Evolutionary conservation across 2,113 vertebrate species (phyloP).

Genomic region (Hepsetus odoe): DNA sequence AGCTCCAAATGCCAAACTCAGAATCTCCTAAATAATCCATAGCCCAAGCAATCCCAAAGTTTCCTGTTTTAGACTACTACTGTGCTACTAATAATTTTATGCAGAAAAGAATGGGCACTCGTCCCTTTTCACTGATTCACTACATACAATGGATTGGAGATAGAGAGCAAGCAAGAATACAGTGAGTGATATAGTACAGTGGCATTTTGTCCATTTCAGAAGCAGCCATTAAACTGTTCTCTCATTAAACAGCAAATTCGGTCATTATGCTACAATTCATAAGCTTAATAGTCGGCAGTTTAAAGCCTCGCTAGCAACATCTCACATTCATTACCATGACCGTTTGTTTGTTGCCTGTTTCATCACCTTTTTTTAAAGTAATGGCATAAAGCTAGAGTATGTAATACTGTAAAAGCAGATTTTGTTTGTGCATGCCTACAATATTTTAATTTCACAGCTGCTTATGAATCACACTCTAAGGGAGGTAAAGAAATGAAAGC

Average conservation of each 20-base stretch:
- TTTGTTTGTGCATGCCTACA: constrained; percentile 44
- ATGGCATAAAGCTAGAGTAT: constrained; percentile 25
- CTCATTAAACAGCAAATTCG: constrained; percentile 44
- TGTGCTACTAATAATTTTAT: too few relatives aligned
- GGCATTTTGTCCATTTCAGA: constrained; percentile 40
- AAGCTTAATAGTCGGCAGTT: constrained; percentile 36
- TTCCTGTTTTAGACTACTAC: too few relatives aligned
- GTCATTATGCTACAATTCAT: constrained; percentile 52
- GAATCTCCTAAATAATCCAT: background rate
- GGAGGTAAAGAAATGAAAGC: constrained; percentile 47
- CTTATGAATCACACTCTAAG: constrained; percentile 48
- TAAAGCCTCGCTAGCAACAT: constrained; percentile 33
- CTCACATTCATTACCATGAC: constrained; percentile 23
- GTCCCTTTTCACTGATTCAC: background rate
- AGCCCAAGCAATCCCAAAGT: background rate
- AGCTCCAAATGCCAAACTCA: background rate
- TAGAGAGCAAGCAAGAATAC: background rate
- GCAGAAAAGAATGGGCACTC: constrained; percentile 28
- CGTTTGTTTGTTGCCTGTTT: constrained; percentile 45
- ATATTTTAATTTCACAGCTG: constrained; percentile 50
- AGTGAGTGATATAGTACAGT: constrained; percentile 7
- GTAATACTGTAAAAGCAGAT: constrained; percentile 33
- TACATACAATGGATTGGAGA: background rate
- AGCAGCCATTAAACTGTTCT: constrained; percentile 38
- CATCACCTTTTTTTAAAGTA: constrained; percentile 5